A percentile compares a stretch with the other conserved stretches of the same genome.
phyloP scores from a whole-genome alignment of 1,140 invertebrate species.

The Drosophila auraria region DNA sequence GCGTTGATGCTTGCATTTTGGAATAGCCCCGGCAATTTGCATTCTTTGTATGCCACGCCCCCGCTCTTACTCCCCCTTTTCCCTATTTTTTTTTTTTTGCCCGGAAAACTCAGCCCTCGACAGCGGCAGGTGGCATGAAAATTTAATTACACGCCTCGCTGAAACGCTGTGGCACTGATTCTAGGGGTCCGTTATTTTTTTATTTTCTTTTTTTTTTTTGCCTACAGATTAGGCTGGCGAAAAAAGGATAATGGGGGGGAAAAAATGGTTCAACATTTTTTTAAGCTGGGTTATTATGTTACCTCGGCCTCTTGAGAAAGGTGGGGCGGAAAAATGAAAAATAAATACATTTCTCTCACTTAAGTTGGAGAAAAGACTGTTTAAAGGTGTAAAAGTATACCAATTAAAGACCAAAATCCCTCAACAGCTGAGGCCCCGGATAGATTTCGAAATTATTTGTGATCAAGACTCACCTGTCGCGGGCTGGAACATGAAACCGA shows the following conservation, averaged over 20 bases:
- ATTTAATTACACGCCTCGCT: slow-evolving; percentile 64
- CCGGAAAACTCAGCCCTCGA: slow-evolving; percentile 10
- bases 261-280: slow-evolving; percentile 12
- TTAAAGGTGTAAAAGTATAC: too few relatives aligned
- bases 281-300: slow-evolving; percentile 6
- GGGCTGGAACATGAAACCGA: background rate
- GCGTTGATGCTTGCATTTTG: slow-evolving; percentile 48
- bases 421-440: too few relatives aligned
- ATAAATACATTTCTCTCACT: background rate
- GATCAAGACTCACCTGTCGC: background rate
- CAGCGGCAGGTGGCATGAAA: slow-evolving; percentile 49
- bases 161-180: slow-evolving; percentile 16
- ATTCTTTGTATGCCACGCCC: slow-evolving; percentile 29
- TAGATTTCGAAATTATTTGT: background rate
- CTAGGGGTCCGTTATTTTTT: slow-evolving; percentile 10
- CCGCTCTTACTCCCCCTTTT: background rate
- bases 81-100: background rate
- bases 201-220: slow-evolving; percentile 3
- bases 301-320: background rate
- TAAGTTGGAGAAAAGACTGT: background rate
- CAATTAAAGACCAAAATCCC: too few relatives aligned
- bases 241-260: slow-evolving; percentile 11
- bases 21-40: slow-evolving; percentile 38
- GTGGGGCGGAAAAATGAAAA: background rate
- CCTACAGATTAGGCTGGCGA: slow-evolving; percentile 16